These are phyloP conservation scores for Dendrolimus kikuchii DNA, from an alignment of 1,140 invertebrate genomes.

Conservation along the genomic window DNA sequence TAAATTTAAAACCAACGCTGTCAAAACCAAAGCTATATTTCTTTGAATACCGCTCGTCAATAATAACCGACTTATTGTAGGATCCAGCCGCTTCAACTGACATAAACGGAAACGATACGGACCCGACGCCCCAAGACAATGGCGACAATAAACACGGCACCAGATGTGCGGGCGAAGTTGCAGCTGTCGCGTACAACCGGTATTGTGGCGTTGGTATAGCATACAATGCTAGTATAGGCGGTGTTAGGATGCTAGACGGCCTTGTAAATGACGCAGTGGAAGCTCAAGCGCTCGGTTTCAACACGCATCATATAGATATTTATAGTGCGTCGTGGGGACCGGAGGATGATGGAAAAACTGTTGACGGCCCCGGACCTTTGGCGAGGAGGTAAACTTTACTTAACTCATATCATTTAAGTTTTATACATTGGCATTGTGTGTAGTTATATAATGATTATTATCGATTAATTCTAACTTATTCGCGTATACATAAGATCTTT, in stretches of 20 bases:
- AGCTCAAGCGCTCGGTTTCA: conserved; percentile 90
- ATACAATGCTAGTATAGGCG: conserved; percentile 93
- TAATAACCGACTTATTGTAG: conserved; percentile 56
- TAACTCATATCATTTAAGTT: conserved; percentile 3
- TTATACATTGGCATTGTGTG: background rate
- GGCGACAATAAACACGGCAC: conserved; percentile 95
- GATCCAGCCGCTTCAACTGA: conserved; percentile 96
- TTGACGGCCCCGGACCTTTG: conserved; percentile 96
- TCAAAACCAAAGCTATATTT: too few species aligned
- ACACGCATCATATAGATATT: conserved; percentile 94
- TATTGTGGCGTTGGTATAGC: conserved; percentile 94
- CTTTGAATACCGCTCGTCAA: background rate
- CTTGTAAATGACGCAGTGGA: conserved; percentile 96
- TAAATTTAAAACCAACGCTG: too few species aligned
- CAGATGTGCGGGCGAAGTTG: conserved; percentile 92
- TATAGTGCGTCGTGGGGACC: conserved; percentile 97
- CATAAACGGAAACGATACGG: conserved; percentile 95
- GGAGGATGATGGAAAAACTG: conserved; percentile 97
- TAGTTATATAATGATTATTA: background rate
- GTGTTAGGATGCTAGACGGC: conserved; percentile 95
- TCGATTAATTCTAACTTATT: too few species aligned
- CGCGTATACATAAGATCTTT: too few species aligned
- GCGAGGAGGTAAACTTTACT: conserved; percentile 78
- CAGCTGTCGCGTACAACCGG: conserved; percentile 91
- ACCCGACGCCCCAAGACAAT: conserved; percentile 96